phyloP scores from a whole-genome alignment of 2,888 invertebrate genomes.

The Marasmarcha lunaedactyla region DNA sequence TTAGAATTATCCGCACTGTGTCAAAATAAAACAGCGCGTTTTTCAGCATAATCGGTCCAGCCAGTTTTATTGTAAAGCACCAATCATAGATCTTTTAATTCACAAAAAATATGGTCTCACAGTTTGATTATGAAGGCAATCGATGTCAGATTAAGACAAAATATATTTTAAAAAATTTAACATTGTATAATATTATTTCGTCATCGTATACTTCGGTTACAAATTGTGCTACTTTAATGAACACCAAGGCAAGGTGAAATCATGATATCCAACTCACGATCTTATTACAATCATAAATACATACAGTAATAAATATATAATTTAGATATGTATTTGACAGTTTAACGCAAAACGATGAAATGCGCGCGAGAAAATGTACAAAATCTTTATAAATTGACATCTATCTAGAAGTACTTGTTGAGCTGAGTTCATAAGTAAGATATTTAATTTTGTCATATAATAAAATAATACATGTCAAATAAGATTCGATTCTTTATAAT shows the following conservation, averaged over 20 bases:
- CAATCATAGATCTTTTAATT: constrained; percentile 9
- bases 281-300: constrained; percentile 47
- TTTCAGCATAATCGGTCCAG: not conserved
- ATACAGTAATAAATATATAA: constrained; percentile 49
- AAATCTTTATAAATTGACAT: constrained; percentile 48
- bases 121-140: constrained; percentile 51
- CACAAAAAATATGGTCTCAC: constrained; percentile 38
- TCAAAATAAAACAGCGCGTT: no score
- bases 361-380: constrained; percentile 32
- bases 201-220: constrained; percentile 69
- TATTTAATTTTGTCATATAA: constrained; percentile 4
- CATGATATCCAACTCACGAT: constrained; percentile 40
- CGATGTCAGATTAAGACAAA: constrained; percentile 55
- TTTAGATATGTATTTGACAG: constrained; percentile 63
- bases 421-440: constrained; percentile 26
- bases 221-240: constrained; percentile 64
- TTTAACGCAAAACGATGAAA: constrained; percentile 50
- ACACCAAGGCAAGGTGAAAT: constrained; percentile 67
- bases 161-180: constrained; percentile 64
- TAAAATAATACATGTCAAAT: not conserved
- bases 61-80: constrained; percentile 3
- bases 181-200: constrained; percentile 66
- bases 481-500: not conserved
- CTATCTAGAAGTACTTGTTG: constrained; percentile 50
- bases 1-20: no score